Percentiles rank a stretch among this genome's conserved stretches.
Evolutionary conservation across 2,888 invertebrate genomes (phyloP).

Genomic region (Pristionchus japonicus): DNA sequence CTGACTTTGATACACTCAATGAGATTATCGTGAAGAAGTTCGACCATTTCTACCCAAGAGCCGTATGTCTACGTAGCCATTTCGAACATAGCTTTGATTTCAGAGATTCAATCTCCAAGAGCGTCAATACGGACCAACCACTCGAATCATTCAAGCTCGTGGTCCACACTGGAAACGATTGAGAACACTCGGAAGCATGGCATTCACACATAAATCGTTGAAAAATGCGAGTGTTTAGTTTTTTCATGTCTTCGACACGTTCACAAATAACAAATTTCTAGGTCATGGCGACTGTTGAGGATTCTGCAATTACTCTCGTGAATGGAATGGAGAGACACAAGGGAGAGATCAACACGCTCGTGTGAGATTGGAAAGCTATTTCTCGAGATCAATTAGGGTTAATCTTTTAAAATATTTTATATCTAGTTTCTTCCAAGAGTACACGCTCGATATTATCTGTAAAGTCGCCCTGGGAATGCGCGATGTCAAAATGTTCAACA

Average conservation of each 20-base stretch:
- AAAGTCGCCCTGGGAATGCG: constrained; percentile 61
- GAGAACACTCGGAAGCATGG: constrained; percentile 77
- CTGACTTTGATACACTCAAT: constrained; percentile 76
- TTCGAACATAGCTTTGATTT: no score
- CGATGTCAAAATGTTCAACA: no score
- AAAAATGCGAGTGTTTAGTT: constrained; percentile 49
- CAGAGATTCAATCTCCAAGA: constrained; percentile 50
- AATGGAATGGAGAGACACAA: not conserved
- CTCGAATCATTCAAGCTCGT: constrained; percentile 76
- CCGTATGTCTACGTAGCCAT: no score
- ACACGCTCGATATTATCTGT: no score
- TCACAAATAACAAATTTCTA: constrained; percentile 18
- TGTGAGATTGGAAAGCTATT: not conserved
- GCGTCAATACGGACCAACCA: constrained; percentile 59
- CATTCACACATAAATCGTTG: constrained; percentile 76
- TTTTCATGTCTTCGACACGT: no score
- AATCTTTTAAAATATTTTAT: no score
- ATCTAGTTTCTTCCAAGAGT: constrained; percentile 60
- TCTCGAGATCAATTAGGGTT: no score
- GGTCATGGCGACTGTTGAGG: constrained; percentile 52
- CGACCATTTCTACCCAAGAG: no score
- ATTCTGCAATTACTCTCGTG: not conserved
- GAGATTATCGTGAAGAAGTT: constrained; percentile 77
- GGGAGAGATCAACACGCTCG: constrained; percentile 23
- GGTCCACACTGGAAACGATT: constrained; percentile 79